A percentile compares a stretch with the other conserved stretches of the same genome.
Evolutionary conservation across 2,888 invertebrate genomes (phyloP).

Genomic region (Trachelus iudaicus): DNA sequence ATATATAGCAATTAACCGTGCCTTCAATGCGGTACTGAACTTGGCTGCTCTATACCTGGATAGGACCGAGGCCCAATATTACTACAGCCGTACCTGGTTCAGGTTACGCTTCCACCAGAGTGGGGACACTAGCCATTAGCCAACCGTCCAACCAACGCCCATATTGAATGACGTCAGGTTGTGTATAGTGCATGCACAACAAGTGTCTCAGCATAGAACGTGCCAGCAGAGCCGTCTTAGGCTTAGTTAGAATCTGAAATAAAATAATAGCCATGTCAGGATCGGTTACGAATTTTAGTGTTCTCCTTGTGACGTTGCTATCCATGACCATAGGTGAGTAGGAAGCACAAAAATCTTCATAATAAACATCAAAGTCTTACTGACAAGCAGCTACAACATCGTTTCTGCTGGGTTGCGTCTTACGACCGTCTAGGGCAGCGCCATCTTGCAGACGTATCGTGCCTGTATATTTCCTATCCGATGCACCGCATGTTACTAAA

Average conservation of each 20-base stretch:
- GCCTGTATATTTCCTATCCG: not conserved
- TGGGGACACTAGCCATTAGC: not conserved
- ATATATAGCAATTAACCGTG: not conserved
- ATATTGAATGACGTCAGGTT: conserved; percentile 45
- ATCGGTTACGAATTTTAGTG: not conserved
- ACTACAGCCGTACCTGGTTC: not conserved
- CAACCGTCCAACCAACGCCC: conserved; percentile 44
- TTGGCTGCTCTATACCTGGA: not conserved
- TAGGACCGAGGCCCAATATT: not conserved
- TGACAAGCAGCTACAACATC: not conserved
- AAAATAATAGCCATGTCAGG: not conserved
- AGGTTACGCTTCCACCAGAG: not conserved
- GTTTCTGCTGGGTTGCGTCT: not conserved
- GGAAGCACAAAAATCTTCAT: not conserved
- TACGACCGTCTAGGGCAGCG: not conserved
- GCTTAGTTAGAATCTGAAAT: not conserved
- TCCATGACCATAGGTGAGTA: not conserved
- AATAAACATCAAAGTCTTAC: not conserved
- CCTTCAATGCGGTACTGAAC: not conserved
- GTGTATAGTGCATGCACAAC: conserved; percentile 25
- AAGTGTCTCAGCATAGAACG: conserved; percentile 21
- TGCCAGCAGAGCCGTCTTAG: not conserved
- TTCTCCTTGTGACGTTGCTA: not conserved
- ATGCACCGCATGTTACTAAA: not conserved
- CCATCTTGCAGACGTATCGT: not conserved